Evolutionary conservation across 2,113 vertebrate species (phyloP).

Genomic region (Macaca mulatta): DNA sequence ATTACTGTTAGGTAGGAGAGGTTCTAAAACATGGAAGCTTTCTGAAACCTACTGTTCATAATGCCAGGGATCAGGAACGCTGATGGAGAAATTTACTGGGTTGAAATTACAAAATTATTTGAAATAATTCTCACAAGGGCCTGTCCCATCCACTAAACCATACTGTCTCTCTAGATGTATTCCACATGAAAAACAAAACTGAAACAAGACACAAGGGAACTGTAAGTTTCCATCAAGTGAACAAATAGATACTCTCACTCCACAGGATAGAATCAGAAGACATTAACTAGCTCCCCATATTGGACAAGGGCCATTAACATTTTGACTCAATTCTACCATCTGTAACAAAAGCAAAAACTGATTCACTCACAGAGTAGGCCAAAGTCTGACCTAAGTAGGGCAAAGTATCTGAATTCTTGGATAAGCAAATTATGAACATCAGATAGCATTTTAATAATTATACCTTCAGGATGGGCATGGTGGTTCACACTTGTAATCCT

Average conservation of each 20-base stretch:
- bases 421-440: background rate
- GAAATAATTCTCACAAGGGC: conserved; percentile 1
- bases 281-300: background rate
- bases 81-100: background rate
- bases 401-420: background rate
- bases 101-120: background rate
- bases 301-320: background rate
- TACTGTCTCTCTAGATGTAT: background rate
- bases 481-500: background rate
- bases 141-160: background rate
- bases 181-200: background rate
- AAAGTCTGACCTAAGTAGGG: background rate
- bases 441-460: too few species aligned
- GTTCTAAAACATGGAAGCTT: background rate
- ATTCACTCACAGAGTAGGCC: background rate
- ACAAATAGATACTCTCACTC: background rate
- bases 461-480: background rate
- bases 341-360: background rate
- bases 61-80: background rate
- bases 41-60: background rate
- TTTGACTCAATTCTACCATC: background rate
- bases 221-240: background rate
- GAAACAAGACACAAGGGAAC: background rate
- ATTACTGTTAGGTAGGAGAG: background rate
- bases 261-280: background rate